phyloP scores from a whole-genome alignment of 2,797 vertebrate species.

The Aldrovandia affinis region DNA sequence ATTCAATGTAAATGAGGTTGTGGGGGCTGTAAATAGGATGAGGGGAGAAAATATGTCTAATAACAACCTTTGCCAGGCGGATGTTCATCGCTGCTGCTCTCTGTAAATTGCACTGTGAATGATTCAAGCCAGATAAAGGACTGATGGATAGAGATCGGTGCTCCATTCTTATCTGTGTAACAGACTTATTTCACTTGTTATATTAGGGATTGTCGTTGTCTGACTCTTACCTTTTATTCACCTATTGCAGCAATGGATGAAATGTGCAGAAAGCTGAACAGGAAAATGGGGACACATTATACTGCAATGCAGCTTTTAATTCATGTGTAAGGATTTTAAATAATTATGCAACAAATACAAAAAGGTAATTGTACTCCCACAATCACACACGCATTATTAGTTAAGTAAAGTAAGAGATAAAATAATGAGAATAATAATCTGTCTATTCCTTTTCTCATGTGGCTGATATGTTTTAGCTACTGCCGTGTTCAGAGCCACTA shows the following conservation, averaged over 20 bases:
- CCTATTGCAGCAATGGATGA: not conserved
- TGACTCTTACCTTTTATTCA: not conserved
- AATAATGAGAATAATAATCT: too few species aligned
- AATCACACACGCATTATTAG: not conserved
- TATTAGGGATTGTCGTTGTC: not conserved
- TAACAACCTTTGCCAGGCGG: not conserved
- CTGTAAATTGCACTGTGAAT: not conserved
- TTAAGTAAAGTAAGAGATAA: too few species aligned
- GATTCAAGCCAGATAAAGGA: not conserved
- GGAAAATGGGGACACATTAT: too few species aligned
- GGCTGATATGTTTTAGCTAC: too few species aligned
- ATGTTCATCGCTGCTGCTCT: not conserved
- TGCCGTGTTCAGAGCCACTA: too few species aligned
- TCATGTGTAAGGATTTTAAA: not conserved
- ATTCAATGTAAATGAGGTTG: conserved; percentile 25
- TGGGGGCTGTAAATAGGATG: not conserved
- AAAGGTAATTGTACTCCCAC: not conserved
- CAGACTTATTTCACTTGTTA: not conserved
- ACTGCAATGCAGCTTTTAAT: not conserved
- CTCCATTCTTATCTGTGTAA: not conserved
- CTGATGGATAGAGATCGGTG: not conserved
- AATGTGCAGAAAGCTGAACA: too few species aligned
- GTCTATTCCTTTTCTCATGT: too few species aligned
- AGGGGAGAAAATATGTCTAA: conserved; percentile 4
- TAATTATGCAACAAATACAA: not conserved